Base-by-base conservation (phyloP, 2,888 invertebrate species). In the Pachydiplax longipennis region DNA sequence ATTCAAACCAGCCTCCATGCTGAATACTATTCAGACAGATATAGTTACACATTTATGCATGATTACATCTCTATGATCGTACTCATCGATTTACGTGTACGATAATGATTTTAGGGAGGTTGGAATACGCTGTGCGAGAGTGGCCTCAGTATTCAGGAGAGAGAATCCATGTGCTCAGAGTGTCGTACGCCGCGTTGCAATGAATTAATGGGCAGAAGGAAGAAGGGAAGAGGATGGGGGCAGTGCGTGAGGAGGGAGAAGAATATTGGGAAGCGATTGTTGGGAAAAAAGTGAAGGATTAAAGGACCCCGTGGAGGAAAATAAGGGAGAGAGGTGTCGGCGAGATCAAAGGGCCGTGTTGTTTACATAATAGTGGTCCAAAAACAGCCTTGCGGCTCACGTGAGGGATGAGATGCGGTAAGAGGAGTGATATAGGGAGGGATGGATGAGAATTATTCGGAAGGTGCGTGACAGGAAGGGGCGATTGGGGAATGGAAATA, bases 341-440 rank as follows among this genome's bases (percentile, higher is more conserved):
- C 81, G 37, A 91, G 81, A 91, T 91, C 91, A 91, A 91, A 91
- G 91, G 91, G 44, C 81, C 90, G 90, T 81, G 91, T 91, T 91
- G 91, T 91, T 91, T 91, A 91, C 91, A 91, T 91, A 91, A 91
- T 91, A 91, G 90, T 87, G 91, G 91, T 90, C 91, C 91, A 91
- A 91, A 91, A 91, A 91, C 90, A 91, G 58, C 83, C 25, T 73
- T 73, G 73, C 73, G 73, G 73, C 73, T 73, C 73, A 31, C 31
- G 53, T 53, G 53, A 53, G 53, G 53, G 48, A 48, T 48, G 48
- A 48, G 48, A 48, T 10, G 48, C 10, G 48, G 48, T 48, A 48
- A 13, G 8, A n/a, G 65, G 65, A n/a, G 73, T 25, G 73, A 73
- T 73, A 73, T 13, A 73, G 73, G 25, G 31, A 73, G 73, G 73